These are phyloP conservation scores for Hylaea fasciaria DNA, from an alignment of 2,888 invertebrate species.

Conservation along the genomic window DNA sequence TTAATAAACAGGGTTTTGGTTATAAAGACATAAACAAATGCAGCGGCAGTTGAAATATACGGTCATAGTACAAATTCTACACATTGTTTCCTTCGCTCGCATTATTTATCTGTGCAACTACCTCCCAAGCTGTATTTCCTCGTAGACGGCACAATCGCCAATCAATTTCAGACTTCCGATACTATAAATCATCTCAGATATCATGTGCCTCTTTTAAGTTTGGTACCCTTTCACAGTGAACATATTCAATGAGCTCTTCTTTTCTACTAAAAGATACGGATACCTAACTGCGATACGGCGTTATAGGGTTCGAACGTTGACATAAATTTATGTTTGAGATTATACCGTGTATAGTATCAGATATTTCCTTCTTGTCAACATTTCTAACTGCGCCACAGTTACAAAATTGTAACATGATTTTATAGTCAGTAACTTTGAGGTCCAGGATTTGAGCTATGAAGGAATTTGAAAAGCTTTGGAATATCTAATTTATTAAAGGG, in stretches of 20 bases:
- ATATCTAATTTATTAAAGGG: conserved; percentile 25
- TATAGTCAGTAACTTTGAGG: not conserved
- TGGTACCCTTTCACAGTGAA: conserved; percentile 1
- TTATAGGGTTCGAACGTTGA: no score
- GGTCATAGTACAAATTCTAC: not conserved
- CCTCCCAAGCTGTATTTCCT: conserved; percentile 24
- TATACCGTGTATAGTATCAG: no score
- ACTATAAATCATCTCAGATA: conserved; percentile 59
- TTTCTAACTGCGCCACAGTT: no score
- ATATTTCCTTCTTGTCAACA: no score
- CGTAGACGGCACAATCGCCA: conserved; percentile 49
- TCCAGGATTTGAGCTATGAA: not conserved
- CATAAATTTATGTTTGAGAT: no score
- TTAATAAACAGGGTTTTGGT: no score
- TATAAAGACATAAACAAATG: no score
- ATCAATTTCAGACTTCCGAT: conserved; percentile 59
- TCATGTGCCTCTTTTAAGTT: conserved; percentile 16
- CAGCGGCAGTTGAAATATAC: no score
- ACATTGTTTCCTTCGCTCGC: not conserved
- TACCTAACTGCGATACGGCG: no score
- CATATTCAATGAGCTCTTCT: not conserved
- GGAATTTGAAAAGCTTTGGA: conserved; percentile 26
- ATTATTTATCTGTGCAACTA: not conserved
- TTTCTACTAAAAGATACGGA: not conserved
- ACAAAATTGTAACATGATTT: no score